Conservation (phyloP, 2,113 vertebrate species). For the Malurus melanocephalus region DNA sequence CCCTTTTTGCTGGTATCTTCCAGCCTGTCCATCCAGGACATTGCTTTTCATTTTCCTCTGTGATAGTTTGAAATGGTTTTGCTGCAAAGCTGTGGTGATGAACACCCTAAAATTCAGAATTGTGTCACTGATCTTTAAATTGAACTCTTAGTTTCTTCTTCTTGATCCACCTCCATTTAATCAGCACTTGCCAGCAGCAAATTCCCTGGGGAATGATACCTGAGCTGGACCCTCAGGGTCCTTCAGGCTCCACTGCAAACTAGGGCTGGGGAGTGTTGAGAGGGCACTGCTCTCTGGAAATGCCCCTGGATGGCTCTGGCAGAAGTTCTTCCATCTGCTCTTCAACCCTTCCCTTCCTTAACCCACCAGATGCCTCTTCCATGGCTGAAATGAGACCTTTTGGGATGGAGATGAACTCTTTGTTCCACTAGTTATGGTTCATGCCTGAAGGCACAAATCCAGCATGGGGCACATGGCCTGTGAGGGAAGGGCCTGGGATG, state of each 20-base stretch:
- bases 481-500: not conserved
- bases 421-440: not conserved
- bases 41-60: not conserved
- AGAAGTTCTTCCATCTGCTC: not conserved
- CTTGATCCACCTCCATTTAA: not conserved
- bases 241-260: not conserved
- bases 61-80: not conserved
- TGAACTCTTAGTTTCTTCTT: not conserved
- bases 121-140: not conserved
- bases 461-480: fast-evolving
- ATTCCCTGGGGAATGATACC: not conserved
- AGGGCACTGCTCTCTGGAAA: not conserved
- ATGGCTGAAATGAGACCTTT: not conserved
- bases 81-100: not conserved
- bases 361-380: not conserved
- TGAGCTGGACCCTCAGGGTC: not conserved
- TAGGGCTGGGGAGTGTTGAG: not conserved
- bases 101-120: not conserved
- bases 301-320: not conserved
- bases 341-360: not conserved
- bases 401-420: not conserved
- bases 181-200: not conserved
- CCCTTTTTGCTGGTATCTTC: not conserved
- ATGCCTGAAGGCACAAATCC: not conserved
- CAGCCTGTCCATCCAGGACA: not conserved